These are phyloP conservation scores for Chelmon rostratus DNA, from an alignment of 2,797 vertebrate species.

Conservation along the genomic window DNA sequence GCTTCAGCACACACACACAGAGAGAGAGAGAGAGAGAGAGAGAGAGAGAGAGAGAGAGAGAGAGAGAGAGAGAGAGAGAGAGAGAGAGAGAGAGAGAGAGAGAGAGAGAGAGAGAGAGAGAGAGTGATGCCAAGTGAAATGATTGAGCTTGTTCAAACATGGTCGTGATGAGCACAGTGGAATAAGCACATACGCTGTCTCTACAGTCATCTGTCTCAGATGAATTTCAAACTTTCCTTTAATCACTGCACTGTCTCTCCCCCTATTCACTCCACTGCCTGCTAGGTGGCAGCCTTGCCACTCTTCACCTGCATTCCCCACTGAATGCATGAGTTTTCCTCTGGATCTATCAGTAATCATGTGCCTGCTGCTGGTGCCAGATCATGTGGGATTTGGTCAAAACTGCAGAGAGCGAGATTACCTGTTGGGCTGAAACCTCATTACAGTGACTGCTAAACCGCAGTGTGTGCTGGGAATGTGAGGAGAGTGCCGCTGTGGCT, in stretches of 20 bases:
- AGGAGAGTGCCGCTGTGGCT: neutral
- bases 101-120: too few species aligned
- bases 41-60: too few species aligned
- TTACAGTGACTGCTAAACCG: neutral
- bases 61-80: too few species aligned
- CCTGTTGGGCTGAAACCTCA: conserved; percentile 16
- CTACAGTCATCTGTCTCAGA: too few species aligned
- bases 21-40: too few species aligned
- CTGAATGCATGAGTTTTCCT: conserved; percentile 10
- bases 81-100: too few species aligned
- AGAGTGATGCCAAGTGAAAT: conserved; percentile 33
- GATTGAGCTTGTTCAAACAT: conserved; percentile 40
- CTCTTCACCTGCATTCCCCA: neutral
- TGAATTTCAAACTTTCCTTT: neutral
- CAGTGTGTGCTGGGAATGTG: conserved; percentile 5
- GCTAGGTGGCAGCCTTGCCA: conserved; percentile 50
- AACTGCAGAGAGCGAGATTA: conserved; percentile 35
- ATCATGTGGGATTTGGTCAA: conserved; percentile 36
- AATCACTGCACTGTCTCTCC: neutral
- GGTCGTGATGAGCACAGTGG: conserved; percentile 40
- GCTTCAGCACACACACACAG: neutral
- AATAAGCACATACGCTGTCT: conserved; percentile 8
- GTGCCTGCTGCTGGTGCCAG: conserved; percentile 32
- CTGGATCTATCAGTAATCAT: conserved; percentile 30
- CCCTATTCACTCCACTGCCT: conserved; percentile 23